Base-by-base conservation (phyloP, 2,797 vertebrate species). In the Leptodactylus fallax region DNA sequence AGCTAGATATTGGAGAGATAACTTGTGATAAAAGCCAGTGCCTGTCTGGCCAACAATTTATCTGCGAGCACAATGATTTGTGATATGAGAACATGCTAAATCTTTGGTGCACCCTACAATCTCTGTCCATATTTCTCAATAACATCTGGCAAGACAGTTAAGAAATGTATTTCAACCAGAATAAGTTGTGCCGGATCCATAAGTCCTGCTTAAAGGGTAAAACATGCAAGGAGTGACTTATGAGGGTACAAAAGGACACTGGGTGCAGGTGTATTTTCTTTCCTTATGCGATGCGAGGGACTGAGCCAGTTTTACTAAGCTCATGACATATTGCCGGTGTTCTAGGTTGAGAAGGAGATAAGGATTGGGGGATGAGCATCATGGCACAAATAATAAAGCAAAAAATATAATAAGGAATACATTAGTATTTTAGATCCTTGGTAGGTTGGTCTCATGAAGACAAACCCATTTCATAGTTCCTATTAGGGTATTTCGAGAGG, bases 1-100 rank as follows among this genome's bases (percentile, higher is more conserved):
- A 3, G 63, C 63, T 25, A 3, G 63, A 67, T 67, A 11, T 25
- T 25, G n/a, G 63, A 67, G n/a, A 67, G 63, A 67, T 67, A 25
- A 13, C 10, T 6, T 25, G 63, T 67, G 63, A 67, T 67, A 67
- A 25, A 67, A 67, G 63, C 63, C 63, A 67, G 63, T 23, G 63
- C 63, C 63, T 67, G 63, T 67, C 63, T 67, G 23, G n/a, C 63
- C 63, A 67, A 67, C 63, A 67, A 67, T 67, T 25, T 13, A 67
- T 67, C 63, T 25, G n/a, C 23, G 3, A 67, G n/a, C 12, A 12
- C 21, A 25, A 13, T 63, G 63, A 67, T 67, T 67, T 67, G 21
- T 67, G 63, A 67, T 67, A 67, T 67, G 63, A 25, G 63, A 67
- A 67, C 63, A 67, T 25, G 10, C 63, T 67, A 67, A 67, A 25